Base-by-base conservation (phyloP, 2,888 invertebrate genomes). In the Protonemura montana region DNA sequence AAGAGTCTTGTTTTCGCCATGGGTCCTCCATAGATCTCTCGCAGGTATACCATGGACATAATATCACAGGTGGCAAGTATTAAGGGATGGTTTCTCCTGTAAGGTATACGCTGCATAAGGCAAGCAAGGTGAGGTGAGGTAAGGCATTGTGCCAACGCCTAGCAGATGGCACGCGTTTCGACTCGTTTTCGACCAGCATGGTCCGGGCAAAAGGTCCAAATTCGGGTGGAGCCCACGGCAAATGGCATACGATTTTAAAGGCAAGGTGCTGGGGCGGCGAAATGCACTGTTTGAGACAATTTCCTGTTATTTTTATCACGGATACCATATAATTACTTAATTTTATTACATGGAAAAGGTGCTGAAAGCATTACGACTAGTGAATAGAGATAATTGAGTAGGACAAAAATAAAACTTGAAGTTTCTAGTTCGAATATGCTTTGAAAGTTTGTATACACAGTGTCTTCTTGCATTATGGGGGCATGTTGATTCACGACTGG, bases 271-370 rank as follows among this genome's bases (percentile, higher is more conserved):
- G 59, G 59, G 21, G 59, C 21, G 59, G 59, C 13, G 59, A 59
- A 59, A 59, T 7, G 21, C 13, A 21, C 3, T 7, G 6, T 59
- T 13, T 59, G 59, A 59, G 7, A 21, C 59, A 1, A 59, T 59
- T 59, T 59, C 59, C 59, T 59, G 59, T 59, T 59, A 59, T 59
- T 59, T 59, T 59, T 59, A 59, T 59, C 59, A 59, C 59, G 59
- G 59, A 59, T 59, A 59, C 59, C 59, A 59, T 59, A 59, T 59
- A 59, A 59, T 59, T 21, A 59, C 59, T 59, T 59, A 59, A 59
- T 59, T 59, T 59, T 59, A 59, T 59, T 59, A 59, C 59, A 2
- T 59, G 13, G 59, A 21, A 21, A 59, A 59, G 59, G 59, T 59
- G 13, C 21, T 7, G 13, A 59, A 59, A 21, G 59, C 59, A 59